Evolutionary conservation across 2,797 vertebrate genomes (phyloP).

Genomic region (Rhinogobio ventralis): DNA sequence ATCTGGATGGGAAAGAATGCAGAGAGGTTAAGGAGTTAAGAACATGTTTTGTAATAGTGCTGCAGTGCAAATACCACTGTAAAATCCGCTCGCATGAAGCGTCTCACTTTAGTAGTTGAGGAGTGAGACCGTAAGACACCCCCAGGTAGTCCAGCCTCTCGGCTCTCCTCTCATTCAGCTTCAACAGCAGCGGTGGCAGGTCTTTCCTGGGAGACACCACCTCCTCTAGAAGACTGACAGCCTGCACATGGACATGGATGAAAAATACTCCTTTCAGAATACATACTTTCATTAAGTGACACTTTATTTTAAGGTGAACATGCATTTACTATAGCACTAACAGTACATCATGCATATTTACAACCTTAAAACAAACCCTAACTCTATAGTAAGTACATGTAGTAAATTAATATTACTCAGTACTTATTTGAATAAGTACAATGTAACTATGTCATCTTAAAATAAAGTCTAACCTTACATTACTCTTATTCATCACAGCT

Average conservation of each 20-base stretch:
- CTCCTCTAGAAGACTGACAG: constrained; percentile 93
- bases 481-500: background rate
- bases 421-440: background rate
- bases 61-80: background rate
- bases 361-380: background rate
- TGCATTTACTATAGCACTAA: background rate
- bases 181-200: constrained; percentile 93
- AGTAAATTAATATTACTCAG: background rate
- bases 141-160: constrained; percentile 94
- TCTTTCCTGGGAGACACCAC: constrained; percentile 89
- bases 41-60: background rate
- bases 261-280: background rate
- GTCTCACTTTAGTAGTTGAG: constrained; percentile 90
- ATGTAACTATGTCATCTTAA: background rate
- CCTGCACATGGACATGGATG: constrained; percentile 69
- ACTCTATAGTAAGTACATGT: background rate
- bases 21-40: background rate
- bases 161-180: constrained; percentile 90
- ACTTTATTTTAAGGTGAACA: background rate
- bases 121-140: constrained; percentile 93
- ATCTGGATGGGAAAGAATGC: constrained; percentile 74
- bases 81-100: background rate
- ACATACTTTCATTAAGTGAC: background rate
- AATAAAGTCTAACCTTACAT: background rate
- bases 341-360: background rate